Base-by-base conservation (phyloP, 2,113 vertebrate genomes). In the Trematomus loennbergii region DNA sequence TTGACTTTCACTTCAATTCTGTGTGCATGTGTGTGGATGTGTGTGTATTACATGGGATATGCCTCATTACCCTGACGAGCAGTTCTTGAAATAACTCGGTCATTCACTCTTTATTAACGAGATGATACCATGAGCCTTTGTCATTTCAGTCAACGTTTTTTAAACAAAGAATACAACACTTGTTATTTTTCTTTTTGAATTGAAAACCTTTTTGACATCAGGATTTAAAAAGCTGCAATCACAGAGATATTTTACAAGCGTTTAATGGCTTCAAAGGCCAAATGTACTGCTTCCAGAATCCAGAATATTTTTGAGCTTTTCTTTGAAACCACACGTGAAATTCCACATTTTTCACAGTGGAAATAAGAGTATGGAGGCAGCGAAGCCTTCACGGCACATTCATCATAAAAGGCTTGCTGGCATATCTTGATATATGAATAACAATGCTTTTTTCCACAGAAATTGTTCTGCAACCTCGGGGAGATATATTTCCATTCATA, bases 31-130 rank as follows among this genome's bases (percentile, higher is more conserved):
- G 20, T 48, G 46, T 59, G 65, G 53, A 69, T 43, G 53, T n/a
- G 43, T 29, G 49, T 11, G 13, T 58, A 50, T 29, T 74, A 64
- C 55, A 79, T 13, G 48, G 57, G 69, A 78, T 59, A 76, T 9
- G 84, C 85, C 85, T 92, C 87, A 89, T 90, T 87, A 86, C 57
- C 72, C 65, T 84, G 75, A 92, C 75, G 68, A 86, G 70, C 78
- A 17, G 58, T 90, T 67, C 73, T 78, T 80, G 65, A 86, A 90
- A 87, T 79, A 88, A 85, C 85, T 85, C 64, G 9, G 70, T 55
- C 73, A 83, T 83, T 83, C 67, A 40, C 16, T 72, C 46, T 0
- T 18, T 33, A 79, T 73, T 80, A 86, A 88, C 79, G 73, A 88
- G 79, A 71, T 12, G n/a, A 81, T 49, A 76, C 53, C 63, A 17